Evolutionary conservation across 2,113 vertebrate species (phyloP), one percentile per base, ranked within the genome.

Genomic region (Conger conger): DNA sequence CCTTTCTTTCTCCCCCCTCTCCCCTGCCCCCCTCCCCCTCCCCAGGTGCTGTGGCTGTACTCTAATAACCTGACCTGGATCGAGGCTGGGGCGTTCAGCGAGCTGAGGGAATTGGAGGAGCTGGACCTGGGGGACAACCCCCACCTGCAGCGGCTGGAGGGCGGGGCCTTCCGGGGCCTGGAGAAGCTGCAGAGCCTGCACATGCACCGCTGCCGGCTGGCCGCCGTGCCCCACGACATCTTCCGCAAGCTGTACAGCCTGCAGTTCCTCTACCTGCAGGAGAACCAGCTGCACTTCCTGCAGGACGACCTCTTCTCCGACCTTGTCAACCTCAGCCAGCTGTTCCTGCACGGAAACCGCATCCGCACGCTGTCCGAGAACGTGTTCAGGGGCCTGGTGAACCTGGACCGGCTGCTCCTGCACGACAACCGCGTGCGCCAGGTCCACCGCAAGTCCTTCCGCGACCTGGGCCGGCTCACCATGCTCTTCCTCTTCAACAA

Each of bases 401-500:
- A 96, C 92, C 95, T 99, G 77, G 98, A 99, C 92, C 96, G 97
- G n/a, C 96, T 99, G 82, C 95, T 99, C 83, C 94, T 99, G 79
- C 98, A 99, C 1, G 96, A 96, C 93, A 99, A 99, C 93, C 97
- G 96, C 83, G 91, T 99, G 92, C 94, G 94, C 5, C 92, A 96
- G 88, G 96, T 99, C 88, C 97, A 98, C 91, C 96, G 94, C 73
- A 94, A 94, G 60, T 97, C 97, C 87, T 99, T 99, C 88, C 95
- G 92, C 0, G 98, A 97, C 85, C 95, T 99, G 11, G 95, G 95
- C 83, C 96, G 97, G 80, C 96, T 99, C 85, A 98, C 98, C 92
- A 99, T 98, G 94, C 97, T 99, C 87, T 99, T 98, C 93, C 96
- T 99, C 87, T 99, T 99, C 94, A 98, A 99, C 95, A 99, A 99